Conservation (phyloP, 2,888 invertebrate species). For the Lypha dubia region DNA sequence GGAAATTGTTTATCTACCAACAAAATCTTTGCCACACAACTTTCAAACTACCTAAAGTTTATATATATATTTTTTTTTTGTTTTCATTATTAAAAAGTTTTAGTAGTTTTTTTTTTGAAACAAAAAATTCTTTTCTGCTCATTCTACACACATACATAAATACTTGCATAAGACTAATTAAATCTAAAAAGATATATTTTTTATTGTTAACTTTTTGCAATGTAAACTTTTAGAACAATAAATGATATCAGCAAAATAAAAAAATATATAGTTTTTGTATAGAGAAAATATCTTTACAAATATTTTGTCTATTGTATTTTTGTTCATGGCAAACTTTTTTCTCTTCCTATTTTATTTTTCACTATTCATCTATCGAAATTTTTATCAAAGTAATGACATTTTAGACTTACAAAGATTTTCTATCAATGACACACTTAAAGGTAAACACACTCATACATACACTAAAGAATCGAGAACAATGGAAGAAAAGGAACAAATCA, state of each 20-base stretch:
- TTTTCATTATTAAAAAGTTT: conserved; percentile 8
- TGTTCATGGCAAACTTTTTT: background rate
- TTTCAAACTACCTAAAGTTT: background rate
- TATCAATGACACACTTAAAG: conserved; percentile 22
- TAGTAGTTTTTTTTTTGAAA: background rate
- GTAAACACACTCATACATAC: background rate
- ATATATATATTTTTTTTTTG: background rate
- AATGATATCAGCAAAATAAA: conserved; percentile 19
- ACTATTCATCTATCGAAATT: conserved; percentile 26
- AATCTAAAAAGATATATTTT: conserved; percentile 12
- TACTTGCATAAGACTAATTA: conserved; percentile 1
- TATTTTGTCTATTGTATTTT: conserved; percentile 41
- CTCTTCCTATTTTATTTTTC: background rate
- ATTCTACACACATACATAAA: no score
- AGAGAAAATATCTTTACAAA: background rate
- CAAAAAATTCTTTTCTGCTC: background rate
- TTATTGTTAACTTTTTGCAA: background rate
- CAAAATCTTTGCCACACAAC: background rate
- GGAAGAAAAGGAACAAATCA: conserved; percentile 7
- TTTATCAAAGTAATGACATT: conserved; percentile 44
- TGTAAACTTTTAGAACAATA: conserved; percentile 33
- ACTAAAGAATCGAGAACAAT: background rate
- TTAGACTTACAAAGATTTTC: conserved; percentile 23
- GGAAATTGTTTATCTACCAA: background rate
- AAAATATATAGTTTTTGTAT: background rate